A percentile compares a stretch with the other conserved stretches of the same genome.
These are phyloP conservation scores for Spicauda simplicius DNA, from an alignment of 2,888 invertebrate genomes.

Conservation along the genomic window DNA sequence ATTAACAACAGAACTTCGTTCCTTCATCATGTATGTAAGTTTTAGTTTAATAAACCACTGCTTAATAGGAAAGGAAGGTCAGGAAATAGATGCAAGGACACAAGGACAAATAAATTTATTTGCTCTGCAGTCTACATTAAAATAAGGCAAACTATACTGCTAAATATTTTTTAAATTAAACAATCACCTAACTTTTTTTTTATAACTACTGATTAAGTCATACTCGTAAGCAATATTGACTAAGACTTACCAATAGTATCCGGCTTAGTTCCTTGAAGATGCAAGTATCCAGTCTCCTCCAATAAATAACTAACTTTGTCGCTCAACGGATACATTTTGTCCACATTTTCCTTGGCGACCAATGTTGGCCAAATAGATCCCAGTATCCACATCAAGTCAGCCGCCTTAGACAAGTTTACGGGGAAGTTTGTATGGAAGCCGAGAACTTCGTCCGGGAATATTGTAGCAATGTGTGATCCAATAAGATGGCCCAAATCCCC, in stretches of 20 bases:
- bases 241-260: conserved; percentile 89
- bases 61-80: too few relatives aligned
- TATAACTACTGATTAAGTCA: too few relatives aligned
- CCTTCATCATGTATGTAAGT: too few relatives aligned
- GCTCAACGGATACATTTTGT: conserved; percentile 80
- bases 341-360: conserved; percentile 70
- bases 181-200: too few relatives aligned
- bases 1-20: too few relatives aligned
- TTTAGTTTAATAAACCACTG: too few relatives aligned
- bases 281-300: conserved; percentile 86
- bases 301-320: conserved; percentile 60
- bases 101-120: too few relatives aligned
- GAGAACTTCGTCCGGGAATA: conserved; percentile 85
- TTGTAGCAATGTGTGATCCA: conserved; percentile 84
- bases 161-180: too few relatives aligned
- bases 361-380: conserved; percentile 80
- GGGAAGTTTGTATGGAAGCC: conserved; percentile 88
- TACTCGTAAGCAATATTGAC: not conserved
- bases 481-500: conserved; percentile 91
- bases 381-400: conserved; percentile 61
- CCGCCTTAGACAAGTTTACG: conserved; percentile 59
- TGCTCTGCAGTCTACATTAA: too few relatives aligned
- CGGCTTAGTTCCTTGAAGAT: conserved; percentile 92
- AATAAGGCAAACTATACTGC: too few relatives aligned
- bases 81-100: too few relatives aligned